A percentile compares a stretch with the other conserved stretches of the same genome.
Conservation (phyloP, 1,140 invertebrate species). For the Pseudomyrmex dendroicus region DNA sequence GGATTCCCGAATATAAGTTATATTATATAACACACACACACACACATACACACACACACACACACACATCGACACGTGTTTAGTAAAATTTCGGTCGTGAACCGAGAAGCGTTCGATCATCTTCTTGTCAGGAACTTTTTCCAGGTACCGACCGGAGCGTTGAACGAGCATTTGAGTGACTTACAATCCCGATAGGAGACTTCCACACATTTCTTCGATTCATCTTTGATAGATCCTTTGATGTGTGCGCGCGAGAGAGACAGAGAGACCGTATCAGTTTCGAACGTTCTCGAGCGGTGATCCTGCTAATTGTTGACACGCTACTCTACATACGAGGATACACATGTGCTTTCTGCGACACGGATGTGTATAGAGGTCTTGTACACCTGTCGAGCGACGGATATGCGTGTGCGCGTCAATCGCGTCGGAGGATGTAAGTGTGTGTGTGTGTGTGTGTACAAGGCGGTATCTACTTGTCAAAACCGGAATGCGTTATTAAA, state of each 20-base stretch:
- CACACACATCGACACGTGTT: neutral
- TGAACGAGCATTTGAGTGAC: slow-evolving; percentile 78
- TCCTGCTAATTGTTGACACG: slow-evolving; percentile 83
- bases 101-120: slow-evolving; percentile 34
- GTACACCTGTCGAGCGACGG: slow-evolving; percentile 3
- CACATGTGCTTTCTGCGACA: slow-evolving; percentile 32
- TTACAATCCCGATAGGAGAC: slow-evolving; percentile 81
- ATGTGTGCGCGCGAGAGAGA: slow-evolving; percentile 9
- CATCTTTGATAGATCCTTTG: slow-evolving; percentile 10
- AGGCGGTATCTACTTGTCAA: slow-evolving; percentile 50
- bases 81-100: slow-evolving; percentile 37
- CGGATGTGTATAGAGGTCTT: neutral
- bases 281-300: slow-evolving; percentile 77
- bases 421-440: neutral
- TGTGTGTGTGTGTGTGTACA: neutral
- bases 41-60: no score
- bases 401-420: slow-evolving; percentile 23
- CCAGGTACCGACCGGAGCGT: slow-evolving; percentile 73
- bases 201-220: slow-evolving; percentile 73
- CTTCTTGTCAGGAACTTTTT: slow-evolving; percentile 54
- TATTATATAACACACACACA: no score
- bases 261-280: slow-evolving; percentile 74
- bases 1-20: neutral
- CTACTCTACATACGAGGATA: slow-evolving; percentile 66
- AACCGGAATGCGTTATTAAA: slow-evolving; percentile 74